Conservation (phyloP, 2,888 invertebrate species). For the Scaptomyza caliginosa region DNA sequence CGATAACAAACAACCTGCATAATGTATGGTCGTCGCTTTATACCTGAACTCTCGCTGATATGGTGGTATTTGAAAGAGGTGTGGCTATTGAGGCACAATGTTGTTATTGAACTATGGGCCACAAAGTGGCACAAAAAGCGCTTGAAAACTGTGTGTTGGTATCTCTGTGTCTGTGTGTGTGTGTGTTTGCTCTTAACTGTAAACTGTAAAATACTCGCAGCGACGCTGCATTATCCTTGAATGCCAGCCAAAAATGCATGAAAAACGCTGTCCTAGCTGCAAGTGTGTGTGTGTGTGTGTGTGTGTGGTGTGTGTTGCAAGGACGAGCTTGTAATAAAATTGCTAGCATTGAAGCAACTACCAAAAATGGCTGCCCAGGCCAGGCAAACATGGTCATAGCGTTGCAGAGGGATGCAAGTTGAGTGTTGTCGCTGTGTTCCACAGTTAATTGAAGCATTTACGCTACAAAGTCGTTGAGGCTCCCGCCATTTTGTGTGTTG, state of each 20-base stretch:
- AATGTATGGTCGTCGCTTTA: slow-evolving; percentile 60
- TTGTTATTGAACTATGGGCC: slow-evolving; percentile 55
- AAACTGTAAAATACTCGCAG: slow-evolving; percentile 38
- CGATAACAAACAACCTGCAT: slow-evolving; percentile 79
- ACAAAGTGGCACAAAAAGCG: slow-evolving; percentile 53
- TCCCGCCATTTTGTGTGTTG: not conserved
- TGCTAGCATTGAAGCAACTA: slow-evolving; percentile 1
- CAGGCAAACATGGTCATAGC: not conserved
- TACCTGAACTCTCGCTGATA: slow-evolving; percentile 9
- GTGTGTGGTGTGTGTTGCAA: slow-evolving; percentile 9
- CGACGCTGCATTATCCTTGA: slow-evolving; percentile 50
- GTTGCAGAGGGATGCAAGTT: not conserved
- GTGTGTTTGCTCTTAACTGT: slow-evolving; percentile 7
- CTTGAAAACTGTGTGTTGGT: slow-evolving; percentile 25
- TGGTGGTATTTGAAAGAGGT: not conserved
- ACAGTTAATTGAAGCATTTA: slow-evolving; percentile 47
- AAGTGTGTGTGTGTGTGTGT: not conserved
- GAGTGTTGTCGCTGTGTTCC: slow-evolving; percentile 11
- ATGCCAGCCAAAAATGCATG: slow-evolving; percentile 51
- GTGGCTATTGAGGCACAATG: slow-evolving; percentile 27
- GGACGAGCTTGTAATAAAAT: slow-evolving; percentile 16
- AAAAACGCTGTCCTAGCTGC: slow-evolving; percentile 35
- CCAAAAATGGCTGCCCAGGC: slow-evolving; percentile 3
- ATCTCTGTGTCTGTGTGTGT: too few relatives aligned
- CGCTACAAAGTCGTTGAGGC: slow-evolving; percentile 39